Percentiles rank a stretch among this genome's conserved stretches.
These are phyloP conservation scores for Rugalucina vietnamica DNA, from an alignment of 2,888 invertebrate species.

Conservation along the genomic window DNA sequence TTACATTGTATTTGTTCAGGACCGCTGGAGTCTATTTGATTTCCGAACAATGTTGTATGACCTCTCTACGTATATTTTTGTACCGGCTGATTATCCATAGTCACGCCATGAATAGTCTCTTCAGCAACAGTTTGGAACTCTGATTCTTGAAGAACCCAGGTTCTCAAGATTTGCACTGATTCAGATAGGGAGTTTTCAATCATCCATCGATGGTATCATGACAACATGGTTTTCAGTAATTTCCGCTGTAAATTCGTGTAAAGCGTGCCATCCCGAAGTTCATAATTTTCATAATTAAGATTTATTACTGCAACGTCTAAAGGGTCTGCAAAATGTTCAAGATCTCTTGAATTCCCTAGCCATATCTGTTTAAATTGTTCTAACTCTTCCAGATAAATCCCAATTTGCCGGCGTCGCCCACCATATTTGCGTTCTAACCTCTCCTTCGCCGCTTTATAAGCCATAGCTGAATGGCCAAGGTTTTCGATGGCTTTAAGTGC, in stretches of 20 bases:
- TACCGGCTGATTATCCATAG: background rate
- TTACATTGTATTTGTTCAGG: too few species aligned
- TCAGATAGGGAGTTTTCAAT: conserved; percentile 12
- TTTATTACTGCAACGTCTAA: conserved; percentile 13
- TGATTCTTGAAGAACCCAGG: conserved; percentile 7
- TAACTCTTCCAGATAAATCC: background rate
- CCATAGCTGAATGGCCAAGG: conserved; percentile 15
- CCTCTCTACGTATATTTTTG: too few species aligned
- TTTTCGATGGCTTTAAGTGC: conserved; percentile 22
- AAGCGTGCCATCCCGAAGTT: background rate
- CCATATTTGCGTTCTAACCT: conserved; percentile 25
- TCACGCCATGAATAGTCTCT: conserved; percentile 24
- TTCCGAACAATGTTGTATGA: too few species aligned
- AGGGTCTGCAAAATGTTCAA: conserved; percentile 14
- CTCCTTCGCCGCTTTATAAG: conserved; percentile 25
- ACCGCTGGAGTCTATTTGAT: too few species aligned
- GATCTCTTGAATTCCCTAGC: background rate
- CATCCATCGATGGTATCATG: conserved; percentile 33
- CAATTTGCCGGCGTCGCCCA: background rate
- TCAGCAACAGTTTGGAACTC: conserved; percentile 2
- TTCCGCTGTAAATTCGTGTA: conserved; percentile 6
- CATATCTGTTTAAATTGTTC: background rate
- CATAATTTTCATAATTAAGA: background rate
- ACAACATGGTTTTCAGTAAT: conserved; percentile 26
- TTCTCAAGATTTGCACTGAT: conserved; percentile 5